Evolutionary conservation across 2,113 vertebrate species (phyloP).

Genomic region (Struthio camelus): DNA sequence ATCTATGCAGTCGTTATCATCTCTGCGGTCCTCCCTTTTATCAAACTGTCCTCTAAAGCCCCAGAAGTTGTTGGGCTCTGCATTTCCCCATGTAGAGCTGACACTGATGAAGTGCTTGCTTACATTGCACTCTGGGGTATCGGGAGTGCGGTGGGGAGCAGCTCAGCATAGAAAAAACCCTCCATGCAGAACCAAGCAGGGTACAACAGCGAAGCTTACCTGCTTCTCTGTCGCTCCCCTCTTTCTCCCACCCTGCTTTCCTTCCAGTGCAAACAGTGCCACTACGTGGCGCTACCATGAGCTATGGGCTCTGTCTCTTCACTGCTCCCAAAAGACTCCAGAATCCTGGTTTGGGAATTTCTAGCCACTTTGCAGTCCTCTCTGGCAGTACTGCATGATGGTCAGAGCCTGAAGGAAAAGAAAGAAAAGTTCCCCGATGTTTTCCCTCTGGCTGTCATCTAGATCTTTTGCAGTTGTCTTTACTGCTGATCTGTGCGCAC

Average conservation of each 20-base stretch:
- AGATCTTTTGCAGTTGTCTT: background rate
- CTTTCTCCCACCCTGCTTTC: background rate
- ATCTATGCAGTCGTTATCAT: background rate
- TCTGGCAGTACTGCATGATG: background rate
- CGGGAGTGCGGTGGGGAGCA: background rate
- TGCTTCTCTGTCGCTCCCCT: background rate
- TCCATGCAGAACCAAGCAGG: background rate
- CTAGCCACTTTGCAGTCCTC: background rate
- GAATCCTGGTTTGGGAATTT: background rate
- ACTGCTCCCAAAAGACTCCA: background rate
- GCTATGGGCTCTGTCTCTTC: background rate
- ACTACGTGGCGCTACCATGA: background rate
- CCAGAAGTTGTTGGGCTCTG: background rate
- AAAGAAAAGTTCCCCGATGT: background rate
- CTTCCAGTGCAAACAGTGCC: background rate
- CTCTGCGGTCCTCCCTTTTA: background rate
- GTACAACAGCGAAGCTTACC: background rate
- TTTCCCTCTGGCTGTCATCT: background rate
- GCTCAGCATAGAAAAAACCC: background rate
- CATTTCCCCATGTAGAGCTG: background rate
- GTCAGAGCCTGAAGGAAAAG: background rate
- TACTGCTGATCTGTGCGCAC: background rate
- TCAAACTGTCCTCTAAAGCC: background rate
- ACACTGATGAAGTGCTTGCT: background rate
- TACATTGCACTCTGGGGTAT: background rate